These are phyloP conservation scores for Allolobophora icterica DNA, from an alignment of 2,888 invertebrate genomes.

Conservation along the genomic window DNA sequence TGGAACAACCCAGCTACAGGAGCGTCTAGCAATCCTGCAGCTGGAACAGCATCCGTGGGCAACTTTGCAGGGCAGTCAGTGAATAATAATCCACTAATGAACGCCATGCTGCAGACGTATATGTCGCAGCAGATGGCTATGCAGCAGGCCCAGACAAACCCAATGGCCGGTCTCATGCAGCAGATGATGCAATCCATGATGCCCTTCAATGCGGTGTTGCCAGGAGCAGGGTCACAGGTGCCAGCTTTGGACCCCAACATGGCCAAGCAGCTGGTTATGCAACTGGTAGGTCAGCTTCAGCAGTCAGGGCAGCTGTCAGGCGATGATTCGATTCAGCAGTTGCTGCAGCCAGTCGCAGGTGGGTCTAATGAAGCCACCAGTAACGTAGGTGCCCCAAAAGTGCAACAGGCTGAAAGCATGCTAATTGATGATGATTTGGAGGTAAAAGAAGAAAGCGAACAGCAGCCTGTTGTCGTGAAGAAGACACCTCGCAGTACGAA, in stretches of 20 bases:
- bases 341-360: not conserved
- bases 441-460: not conserved
- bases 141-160: not conserved
- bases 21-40: not conserved
- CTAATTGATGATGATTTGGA: not conserved
- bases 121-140: conserved; percentile 4
- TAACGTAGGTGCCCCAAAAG: not conserved
- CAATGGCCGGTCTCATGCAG: conserved; percentile 23
- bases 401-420: too few species aligned
- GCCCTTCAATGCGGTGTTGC: not conserved
- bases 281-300: not conserved
- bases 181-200: conserved; percentile 13
- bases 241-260: not conserved
- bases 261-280: conserved; percentile 11
- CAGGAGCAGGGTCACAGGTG: not conserved
- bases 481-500: not conserved
- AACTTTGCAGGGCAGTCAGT: not conserved
- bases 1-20: too few species aligned
- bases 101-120: not conserved
- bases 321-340: not conserved
- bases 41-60: not conserved
- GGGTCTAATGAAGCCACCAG: not conserved
- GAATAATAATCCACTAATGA: conserved; percentile 23
- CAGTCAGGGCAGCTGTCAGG: not conserved
- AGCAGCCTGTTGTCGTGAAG: not conserved